A percentile compares a stretch with the other conserved stretches of the same genome.
Conservation (phyloP, 92 coral and sea anemone genomes). For the Palythoa grandiflora region DNA sequence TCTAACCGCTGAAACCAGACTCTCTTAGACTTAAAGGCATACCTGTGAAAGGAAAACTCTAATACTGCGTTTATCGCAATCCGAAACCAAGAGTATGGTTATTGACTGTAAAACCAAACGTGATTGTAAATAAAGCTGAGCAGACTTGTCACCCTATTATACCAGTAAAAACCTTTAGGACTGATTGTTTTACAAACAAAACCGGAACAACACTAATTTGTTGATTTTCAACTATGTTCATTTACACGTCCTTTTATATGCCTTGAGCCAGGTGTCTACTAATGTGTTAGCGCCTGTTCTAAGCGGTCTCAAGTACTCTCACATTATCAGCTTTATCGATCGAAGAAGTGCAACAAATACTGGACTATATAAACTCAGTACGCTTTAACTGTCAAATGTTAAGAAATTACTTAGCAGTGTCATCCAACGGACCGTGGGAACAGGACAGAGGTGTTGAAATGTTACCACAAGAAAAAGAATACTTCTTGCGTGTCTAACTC, state of each 20-base stretch:
- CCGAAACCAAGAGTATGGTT: too few relatives aligned
- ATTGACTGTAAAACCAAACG: too few relatives aligned
- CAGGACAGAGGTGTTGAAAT: slow-evolving; percentile 15
- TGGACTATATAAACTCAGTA: slow-evolving; percentile 23
- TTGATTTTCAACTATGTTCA: neutral
- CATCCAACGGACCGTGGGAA: slow-evolving; percentile 46
- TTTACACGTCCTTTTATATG: too few relatives aligned
- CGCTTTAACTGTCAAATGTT: slow-evolving; percentile 20
- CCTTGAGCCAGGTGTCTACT: neutral
- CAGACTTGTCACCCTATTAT: neutral
- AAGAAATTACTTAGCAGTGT: slow-evolving; percentile 29
- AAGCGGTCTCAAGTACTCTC: neutral
- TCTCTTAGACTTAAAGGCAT: too few relatives aligned
- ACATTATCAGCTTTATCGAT: slow-evolving; percentile 36
- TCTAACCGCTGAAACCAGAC: too few relatives aligned
- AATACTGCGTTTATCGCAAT: too few relatives aligned
- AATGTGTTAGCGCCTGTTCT: slow-evolving; percentile 1
- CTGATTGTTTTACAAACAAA: neutral
- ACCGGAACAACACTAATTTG: neutral
- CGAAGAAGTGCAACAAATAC: slow-evolving; percentile 39
- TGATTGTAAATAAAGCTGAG: too few relatives aligned
- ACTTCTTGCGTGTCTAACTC: neutral
- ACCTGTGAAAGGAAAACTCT: too few relatives aligned
- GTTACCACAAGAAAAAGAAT: neutral
- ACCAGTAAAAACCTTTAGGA: neutral